Conservation (phyloP, 2,888 invertebrate species). For the Cephus sareptanus region DNA sequence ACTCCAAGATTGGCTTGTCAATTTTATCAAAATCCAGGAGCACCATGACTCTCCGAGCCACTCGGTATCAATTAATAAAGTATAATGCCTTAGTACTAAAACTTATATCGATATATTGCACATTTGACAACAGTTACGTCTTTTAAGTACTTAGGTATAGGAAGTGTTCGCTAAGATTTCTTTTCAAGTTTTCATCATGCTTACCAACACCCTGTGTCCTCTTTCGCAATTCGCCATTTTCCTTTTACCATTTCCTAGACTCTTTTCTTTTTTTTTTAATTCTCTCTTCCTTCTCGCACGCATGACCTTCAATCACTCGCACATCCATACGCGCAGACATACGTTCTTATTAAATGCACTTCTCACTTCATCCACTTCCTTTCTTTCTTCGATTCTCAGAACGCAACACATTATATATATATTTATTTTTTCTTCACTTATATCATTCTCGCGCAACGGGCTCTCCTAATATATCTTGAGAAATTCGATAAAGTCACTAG, state of each 20-base stretch:
- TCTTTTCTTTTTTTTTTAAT: neutral
- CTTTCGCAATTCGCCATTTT: neutral
- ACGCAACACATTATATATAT: neutral
- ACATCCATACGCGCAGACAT: neutral
- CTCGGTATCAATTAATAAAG: conserved; percentile 48
- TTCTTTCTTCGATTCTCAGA: neutral
- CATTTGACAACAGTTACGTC: conserved; percentile 65
- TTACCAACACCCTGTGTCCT: conserved; percentile 6
- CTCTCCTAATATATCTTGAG: conserved; percentile 7
- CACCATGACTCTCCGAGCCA: neutral
- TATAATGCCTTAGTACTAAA: conserved; percentile 53
- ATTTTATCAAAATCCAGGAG: neutral
- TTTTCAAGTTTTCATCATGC: conserved; percentile 13
- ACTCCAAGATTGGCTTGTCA: neutral
- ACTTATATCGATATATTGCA: conserved; percentile 65
- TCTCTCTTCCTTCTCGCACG: neutral
- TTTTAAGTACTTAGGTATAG: conserved; percentile 62
- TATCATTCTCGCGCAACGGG: neutral
- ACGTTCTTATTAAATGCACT: neutral
- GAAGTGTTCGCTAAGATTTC: conserved; percentile 48
- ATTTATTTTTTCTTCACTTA: neutral
- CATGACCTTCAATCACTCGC: neutral
- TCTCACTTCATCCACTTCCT: neutral
- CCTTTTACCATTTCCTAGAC: neutral
- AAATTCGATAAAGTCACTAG: conserved; percentile 29